These are phyloP conservation scores for Aphelocoma californica DNA, from an alignment of 2,797 vertebrate genomes.

Conservation along the genomic window DNA sequence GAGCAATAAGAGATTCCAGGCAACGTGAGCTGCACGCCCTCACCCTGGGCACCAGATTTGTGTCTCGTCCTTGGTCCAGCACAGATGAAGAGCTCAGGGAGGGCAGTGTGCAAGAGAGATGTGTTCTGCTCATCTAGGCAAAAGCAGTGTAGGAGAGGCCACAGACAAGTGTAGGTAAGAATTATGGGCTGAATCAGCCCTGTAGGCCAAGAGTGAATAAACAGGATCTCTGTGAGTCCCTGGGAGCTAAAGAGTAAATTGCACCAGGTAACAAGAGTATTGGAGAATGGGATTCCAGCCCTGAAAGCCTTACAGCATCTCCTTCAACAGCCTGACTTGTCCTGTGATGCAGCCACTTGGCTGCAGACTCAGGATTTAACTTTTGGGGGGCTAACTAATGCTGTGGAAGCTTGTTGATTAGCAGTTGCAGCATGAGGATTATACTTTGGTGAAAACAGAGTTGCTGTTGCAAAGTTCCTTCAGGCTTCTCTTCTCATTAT, in stretches of 20 bases:
- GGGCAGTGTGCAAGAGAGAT: background rate
- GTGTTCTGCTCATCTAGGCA: accelerated
- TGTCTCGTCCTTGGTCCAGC: background rate
- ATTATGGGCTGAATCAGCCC: background rate
- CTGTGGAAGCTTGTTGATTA: background rate
- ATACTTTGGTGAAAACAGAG: background rate
- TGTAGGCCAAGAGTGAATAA: background rate
- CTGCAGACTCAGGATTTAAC: background rate
- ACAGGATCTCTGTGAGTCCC: background rate
- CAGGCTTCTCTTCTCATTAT: background rate
- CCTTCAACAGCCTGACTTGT: background rate
- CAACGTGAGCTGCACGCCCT: background rate
- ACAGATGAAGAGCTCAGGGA: background rate
- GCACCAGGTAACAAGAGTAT: accelerated
- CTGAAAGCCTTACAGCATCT: background rate
- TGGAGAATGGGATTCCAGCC: background rate
- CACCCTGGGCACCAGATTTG: background rate
- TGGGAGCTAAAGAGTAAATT: background rate
- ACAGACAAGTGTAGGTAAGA: background rate
- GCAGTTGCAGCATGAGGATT: background rate
- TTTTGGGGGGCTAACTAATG: background rate
- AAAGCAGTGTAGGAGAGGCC: background rate
- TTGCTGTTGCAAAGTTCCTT: background rate
- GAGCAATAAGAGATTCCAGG: background rate
- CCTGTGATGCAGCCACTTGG: background rate